Conservation (phyloP, 2,797 vertebrate species). For the Vespertilio murinus region DNA sequence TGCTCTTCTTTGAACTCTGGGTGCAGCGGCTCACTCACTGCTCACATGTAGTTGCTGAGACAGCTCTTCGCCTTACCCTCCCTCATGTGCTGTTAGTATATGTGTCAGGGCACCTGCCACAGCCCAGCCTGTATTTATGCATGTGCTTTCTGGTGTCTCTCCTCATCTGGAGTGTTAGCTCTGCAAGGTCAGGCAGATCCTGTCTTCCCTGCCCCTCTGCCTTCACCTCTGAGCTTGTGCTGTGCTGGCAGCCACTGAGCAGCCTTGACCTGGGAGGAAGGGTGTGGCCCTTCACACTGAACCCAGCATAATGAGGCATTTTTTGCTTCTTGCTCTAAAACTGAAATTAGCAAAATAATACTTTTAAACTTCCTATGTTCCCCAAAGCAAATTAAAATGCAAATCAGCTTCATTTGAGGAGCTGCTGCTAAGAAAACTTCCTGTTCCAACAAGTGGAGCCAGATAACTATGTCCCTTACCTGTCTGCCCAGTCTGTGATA, state of each 20-base stretch:
- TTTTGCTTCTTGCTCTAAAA: neutral
- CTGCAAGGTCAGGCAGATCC: neutral
- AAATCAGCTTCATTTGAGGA: neutral
- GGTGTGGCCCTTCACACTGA: neutral
- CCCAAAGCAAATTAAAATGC: slow-evolving; percentile 58
- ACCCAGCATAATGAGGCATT: neutral
- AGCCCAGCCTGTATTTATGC: neutral
- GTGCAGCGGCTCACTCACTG: neutral
- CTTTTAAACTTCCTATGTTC: neutral
- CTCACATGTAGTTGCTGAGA: neutral
- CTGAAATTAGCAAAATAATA: neutral
- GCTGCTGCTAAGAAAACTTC: slow-evolving; percentile 21
- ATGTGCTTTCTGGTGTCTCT: neutral
- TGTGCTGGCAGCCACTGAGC: neutral
- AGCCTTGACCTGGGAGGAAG: neutral
- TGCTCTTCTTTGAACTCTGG: neutral
- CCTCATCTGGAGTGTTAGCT: neutral
- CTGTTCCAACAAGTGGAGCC: neutral
- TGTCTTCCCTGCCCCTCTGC: neutral
- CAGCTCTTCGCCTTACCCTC: neutral
- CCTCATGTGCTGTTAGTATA: neutral
- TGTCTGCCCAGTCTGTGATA: accelerated
- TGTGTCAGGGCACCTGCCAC: neutral
- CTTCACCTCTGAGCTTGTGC: neutral
- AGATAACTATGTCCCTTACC: slow-evolving; percentile 13